Percentiles rank a stretch among this genome's conserved stretches.
Conservation (phyloP, 2,113 vertebrate genomes). For the Coptodon rendalli region DNA sequence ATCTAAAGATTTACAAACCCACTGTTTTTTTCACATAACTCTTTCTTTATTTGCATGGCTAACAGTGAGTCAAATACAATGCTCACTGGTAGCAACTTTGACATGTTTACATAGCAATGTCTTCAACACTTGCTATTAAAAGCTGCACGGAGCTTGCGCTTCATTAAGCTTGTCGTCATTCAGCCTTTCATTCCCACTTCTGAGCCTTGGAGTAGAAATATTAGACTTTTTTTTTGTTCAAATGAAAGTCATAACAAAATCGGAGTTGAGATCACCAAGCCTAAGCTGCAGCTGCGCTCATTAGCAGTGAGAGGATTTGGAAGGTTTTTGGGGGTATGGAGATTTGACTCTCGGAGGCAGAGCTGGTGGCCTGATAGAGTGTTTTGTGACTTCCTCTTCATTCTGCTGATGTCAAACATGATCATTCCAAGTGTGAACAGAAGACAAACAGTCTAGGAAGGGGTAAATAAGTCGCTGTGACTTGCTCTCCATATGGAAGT, state of each 20-base stretch:
- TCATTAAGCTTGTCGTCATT: slow-evolving; percentile 35
- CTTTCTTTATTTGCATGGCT: slow-evolving; percentile 25
- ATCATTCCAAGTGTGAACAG: slow-evolving; percentile 18
- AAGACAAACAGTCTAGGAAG: slow-evolving; percentile 30
- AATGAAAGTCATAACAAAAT: slow-evolving; percentile 57
- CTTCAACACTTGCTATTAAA: slow-evolving; percentile 58
- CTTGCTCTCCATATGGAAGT: slow-evolving; percentile 58
- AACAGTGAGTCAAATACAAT: neutral
- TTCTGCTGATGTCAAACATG: slow-evolving; percentile 19
- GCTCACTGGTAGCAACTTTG: slow-evolving; percentile 27
- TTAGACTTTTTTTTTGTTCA: slow-evolving; percentile 14
- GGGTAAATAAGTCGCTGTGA: slow-evolving; percentile 27
- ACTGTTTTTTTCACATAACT: neutral
- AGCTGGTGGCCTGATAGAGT: slow-evolving; percentile 9
- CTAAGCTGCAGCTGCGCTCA: slow-evolving; percentile 65
- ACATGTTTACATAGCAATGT: slow-evolving; percentile 54
- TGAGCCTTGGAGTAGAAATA: slow-evolving; percentile 14
- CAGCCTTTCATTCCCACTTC: slow-evolving; percentile 32
- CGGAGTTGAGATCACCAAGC: slow-evolving; percentile 46
- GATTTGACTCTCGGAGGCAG: neutral
- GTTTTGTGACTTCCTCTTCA: neutral
- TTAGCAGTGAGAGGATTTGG: slow-evolving; percentile 57
- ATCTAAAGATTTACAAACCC: neutral
- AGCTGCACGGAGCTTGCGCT: slow-evolving; percentile 7
- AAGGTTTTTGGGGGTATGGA: neutral